Evolutionary conservation across 2,797 vertebrate genomes (phyloP).

Genomic region (Brotogeris chrysoptera): DNA sequence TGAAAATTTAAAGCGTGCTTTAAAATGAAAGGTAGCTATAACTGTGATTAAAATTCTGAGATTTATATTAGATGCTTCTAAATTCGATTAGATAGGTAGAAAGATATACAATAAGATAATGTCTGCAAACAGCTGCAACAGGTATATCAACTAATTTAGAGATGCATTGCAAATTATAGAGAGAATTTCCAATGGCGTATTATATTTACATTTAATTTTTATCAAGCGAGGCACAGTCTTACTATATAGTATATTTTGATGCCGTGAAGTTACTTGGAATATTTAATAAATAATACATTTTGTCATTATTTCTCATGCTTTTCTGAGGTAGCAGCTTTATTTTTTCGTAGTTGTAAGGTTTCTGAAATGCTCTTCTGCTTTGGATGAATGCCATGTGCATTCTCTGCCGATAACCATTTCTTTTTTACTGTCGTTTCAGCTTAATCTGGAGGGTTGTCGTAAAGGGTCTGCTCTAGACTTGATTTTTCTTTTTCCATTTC

Average conservation of each 20-base stretch:
- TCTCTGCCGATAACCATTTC: background rate
- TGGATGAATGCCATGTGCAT: background rate
- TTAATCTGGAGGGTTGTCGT: background rate
- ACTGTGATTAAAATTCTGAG: background rate
- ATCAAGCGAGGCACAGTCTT: background rate
- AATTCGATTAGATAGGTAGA: background rate
- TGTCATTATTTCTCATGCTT: background rate
- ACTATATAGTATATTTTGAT: background rate
- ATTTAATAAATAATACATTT: background rate
- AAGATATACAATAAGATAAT: background rate
- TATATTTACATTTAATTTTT: background rate
- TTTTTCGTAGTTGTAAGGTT: background rate
- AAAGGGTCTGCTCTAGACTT: background rate
- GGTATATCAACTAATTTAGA: background rate
- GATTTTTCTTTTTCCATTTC: slow-evolving; percentile 33
- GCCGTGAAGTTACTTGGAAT: background rate
- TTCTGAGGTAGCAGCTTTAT: background rate
- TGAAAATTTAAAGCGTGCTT: background rate
- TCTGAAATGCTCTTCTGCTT: background rate
- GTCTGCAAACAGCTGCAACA: background rate
- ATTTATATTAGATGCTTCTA: background rate
- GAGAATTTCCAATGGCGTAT: background rate
- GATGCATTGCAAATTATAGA: background rate
- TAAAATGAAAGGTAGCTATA: background rate
- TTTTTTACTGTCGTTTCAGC: background rate